These are phyloP conservation scores for Prionace glauca DNA, from an alignment of 2,797 vertebrate species.

Conservation along the genomic window DNA sequence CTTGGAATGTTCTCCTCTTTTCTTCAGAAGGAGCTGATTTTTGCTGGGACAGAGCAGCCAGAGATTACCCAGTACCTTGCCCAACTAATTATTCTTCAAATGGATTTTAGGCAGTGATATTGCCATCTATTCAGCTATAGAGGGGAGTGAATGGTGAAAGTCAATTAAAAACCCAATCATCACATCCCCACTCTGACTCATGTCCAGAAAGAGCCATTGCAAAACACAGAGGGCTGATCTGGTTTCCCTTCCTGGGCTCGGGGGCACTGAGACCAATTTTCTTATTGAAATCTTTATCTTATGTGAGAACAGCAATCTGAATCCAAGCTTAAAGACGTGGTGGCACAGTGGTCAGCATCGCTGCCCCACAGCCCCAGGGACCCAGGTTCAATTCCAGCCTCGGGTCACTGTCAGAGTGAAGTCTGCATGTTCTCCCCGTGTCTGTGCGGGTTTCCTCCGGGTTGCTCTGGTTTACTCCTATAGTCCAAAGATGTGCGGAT, in stretches of 20 bases:
- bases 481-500: too few species aligned
- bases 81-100: not conserved
- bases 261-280: not conserved
- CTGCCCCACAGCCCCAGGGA: too few species aligned
- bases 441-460: too few species aligned
- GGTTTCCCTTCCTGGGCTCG: not conserved
- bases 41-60: not conserved
- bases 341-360: too few species aligned
- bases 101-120: not conserved
- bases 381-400: too few species aligned
- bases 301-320: not conserved
- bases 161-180: too few species aligned
- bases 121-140: not conserved
- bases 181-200: too few species aligned
- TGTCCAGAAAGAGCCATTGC: not conserved
- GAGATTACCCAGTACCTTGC: not conserved
- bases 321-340: not conserved
- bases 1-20: not conserved
- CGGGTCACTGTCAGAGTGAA: too few species aligned
- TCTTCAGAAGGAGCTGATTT: not conserved
- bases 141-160: too few species aligned
- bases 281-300: not conserved
- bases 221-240: not conserved
- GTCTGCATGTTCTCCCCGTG: too few species aligned
- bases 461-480: too few species aligned